Conservation (phyloP, 1,140 invertebrate genomes). For the Globodera rostochiensis region DNA sequence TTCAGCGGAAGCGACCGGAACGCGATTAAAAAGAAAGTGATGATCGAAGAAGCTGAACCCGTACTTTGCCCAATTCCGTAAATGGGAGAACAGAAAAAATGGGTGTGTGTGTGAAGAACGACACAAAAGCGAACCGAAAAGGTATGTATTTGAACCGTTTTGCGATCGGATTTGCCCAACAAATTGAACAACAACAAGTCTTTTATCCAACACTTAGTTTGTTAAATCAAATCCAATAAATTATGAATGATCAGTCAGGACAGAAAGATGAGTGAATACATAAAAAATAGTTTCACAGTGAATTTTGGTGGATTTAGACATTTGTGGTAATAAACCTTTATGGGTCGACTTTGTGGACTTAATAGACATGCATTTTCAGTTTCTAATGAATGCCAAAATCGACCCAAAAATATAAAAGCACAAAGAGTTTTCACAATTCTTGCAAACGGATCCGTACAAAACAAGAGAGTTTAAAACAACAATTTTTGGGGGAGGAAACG, state of each 20-base stretch:
- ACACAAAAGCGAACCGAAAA: background rate
- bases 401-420: background rate
- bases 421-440: too few relatives aligned
- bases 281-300: background rate
- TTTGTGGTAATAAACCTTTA: background rate
- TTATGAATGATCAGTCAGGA: background rate
- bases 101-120: too few relatives aligned
- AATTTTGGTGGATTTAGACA: background rate
- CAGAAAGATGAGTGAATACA: background rate
- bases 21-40: background rate
- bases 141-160: background rate
- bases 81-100: too few relatives aligned
- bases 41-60: too few relatives aligned
- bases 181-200: background rate
- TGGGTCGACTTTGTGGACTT: background rate
- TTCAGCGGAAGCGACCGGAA: background rate
- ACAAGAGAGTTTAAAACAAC: background rate
- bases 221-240: background rate
- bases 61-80: too few relatives aligned
- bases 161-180: background rate
- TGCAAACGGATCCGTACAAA: too few relatives aligned
- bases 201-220: background rate
- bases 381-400: background rate
- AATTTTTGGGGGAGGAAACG: constrained; percentile 25
- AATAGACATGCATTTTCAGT: background rate